Evolutionary conservation across 2,797 vertebrate genomes (phyloP).

Genomic region (Gymnopithys bicolor): DNA sequence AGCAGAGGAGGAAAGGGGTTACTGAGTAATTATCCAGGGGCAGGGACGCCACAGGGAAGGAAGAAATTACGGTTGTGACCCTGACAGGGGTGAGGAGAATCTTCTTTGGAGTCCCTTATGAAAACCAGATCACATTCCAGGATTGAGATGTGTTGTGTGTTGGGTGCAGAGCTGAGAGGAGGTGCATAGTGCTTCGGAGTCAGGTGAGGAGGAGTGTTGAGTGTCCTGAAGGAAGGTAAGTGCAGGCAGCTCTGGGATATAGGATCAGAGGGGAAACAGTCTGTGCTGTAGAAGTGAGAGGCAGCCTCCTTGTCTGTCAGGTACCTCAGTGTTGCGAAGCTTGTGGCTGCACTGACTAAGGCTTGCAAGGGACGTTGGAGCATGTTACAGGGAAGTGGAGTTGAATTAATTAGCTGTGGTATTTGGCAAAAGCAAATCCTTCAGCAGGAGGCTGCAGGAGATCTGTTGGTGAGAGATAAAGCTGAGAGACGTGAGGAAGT

Average conservation of each 20-base stretch:
- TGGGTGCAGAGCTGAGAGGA: not conserved
- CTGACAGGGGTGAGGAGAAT: not conserved
- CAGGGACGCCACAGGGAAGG: not conserved
- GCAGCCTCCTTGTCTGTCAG: fast-evolving
- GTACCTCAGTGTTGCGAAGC: fast-evolving
- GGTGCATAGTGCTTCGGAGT: not conserved
- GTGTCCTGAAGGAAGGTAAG: fast-evolving
- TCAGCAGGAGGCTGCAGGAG: not conserved
- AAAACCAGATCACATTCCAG: not conserved
- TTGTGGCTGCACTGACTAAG: fast-evolving
- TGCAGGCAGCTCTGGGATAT: not conserved
- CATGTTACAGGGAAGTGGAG: not conserved
- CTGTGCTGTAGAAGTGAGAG: not conserved
- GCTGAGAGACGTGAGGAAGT: not conserved
- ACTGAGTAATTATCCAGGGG: not conserved
- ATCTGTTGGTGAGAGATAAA: not conserved
- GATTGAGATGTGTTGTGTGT: not conserved
- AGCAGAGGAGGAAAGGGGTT: not conserved
- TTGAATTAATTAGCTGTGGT: not conserved
- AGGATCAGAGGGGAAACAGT: not conserved
- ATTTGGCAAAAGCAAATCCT: not conserved
- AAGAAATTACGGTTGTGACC: not conserved
- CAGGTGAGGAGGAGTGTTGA: fast-evolving
- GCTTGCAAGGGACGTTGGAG: not conserved
- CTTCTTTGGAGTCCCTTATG: not conserved